phyloP scores from a whole-genome alignment of 2,113 vertebrate species.

The Excalfactoria chinensis region DNA sequence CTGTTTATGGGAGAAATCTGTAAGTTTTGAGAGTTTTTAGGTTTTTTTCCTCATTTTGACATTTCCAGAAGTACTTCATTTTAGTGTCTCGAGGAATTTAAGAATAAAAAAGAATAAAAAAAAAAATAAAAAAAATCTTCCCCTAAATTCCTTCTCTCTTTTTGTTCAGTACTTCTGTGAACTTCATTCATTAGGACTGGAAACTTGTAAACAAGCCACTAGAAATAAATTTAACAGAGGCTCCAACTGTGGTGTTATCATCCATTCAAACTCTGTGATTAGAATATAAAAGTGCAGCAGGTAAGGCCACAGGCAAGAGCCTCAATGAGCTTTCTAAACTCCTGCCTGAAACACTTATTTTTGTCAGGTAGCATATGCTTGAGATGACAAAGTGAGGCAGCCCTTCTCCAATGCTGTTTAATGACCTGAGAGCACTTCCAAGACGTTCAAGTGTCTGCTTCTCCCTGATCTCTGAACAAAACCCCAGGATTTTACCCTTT shows the following conservation, averaged over 20 bases:
- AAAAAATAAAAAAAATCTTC: not conserved
- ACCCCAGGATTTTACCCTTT: not conserved
- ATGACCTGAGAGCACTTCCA: not conserved
- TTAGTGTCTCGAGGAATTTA: not conserved
- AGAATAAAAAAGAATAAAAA: not conserved
- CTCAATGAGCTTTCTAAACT: not conserved
- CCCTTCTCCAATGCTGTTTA: not conserved
- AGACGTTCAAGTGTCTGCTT: not conserved
- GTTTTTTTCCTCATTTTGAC: not conserved
- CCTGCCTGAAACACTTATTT: not conserved
- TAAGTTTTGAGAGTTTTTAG: too few species aligned
- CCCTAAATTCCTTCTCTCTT: not conserved
- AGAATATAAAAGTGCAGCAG: not conserved
- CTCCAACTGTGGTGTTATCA: not conserved
- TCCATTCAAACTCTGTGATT: not conserved
- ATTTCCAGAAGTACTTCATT: not conserved
- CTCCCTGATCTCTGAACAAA: not conserved
- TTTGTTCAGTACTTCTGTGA: not conserved
- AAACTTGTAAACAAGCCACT: not conserved
- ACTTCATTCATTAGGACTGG: not conserved
- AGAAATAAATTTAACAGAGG: not conserved
- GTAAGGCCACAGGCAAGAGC: not conserved
- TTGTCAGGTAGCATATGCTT: not conserved
- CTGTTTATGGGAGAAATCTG: not conserved
- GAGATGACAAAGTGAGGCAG: not conserved